Percentiles rank a stretch among this genome's conserved stretches.
phyloP scores from a whole-genome alignment of 2,888 invertebrate species.

The Polia nebulosa region DNA sequence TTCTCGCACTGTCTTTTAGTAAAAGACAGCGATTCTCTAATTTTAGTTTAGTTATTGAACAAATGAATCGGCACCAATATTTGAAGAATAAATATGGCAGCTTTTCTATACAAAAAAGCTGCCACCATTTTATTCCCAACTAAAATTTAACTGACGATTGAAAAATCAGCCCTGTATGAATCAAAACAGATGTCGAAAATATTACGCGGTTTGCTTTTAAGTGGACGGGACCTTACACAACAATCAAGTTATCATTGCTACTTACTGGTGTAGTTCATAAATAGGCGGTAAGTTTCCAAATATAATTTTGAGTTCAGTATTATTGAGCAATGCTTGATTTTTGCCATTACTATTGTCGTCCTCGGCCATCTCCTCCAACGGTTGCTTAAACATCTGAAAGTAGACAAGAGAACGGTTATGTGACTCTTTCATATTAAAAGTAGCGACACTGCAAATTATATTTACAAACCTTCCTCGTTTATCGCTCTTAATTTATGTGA shows the following conservation, averaged over 20 bases:
- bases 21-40: too few relatives aligned
- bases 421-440: background rate
- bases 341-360: constrained; percentile 92
- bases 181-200: background rate
- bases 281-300: constrained; percentile 99
- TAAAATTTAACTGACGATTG: too few relatives aligned
- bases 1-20: too few relatives aligned
- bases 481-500: too few relatives aligned
- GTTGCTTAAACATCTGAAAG: constrained; percentile 97
- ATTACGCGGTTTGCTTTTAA: background rate
- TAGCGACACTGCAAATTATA: background rate
- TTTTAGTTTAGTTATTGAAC: too few relatives aligned
- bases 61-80: too few relatives aligned
- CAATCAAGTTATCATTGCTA: constrained; percentile 48
- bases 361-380: constrained; percentile 96
- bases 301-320: constrained; percentile 98
- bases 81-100: too few relatives aligned
- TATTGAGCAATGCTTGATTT: constrained; percentile 94
- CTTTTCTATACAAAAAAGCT: too few relatives aligned
- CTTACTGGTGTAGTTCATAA: constrained; percentile 96
- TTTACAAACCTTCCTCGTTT: too few relatives aligned
- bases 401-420: background rate
- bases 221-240: background rate
- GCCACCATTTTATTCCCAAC: too few relatives aligned
- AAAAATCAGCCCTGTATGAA: too few relatives aligned